Evolutionary conservation across 2,888 invertebrate genomes (phyloP).

Genomic region (Xylota sylvarum): DNA sequence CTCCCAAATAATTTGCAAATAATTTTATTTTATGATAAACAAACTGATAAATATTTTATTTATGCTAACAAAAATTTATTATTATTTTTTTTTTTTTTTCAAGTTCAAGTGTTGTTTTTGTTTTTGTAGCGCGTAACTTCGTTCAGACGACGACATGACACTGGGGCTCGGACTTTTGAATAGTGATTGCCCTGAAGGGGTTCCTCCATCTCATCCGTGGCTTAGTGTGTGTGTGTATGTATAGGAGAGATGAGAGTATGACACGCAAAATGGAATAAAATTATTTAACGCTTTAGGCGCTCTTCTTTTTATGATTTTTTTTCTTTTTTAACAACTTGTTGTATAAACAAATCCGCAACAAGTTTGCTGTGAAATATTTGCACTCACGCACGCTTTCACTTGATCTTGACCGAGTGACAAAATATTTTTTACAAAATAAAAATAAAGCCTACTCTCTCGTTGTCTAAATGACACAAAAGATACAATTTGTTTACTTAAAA

Average conservation of each 20-base stretch:
- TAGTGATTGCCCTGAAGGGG: constrained; percentile 46
- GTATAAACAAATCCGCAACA: constrained; percentile 54
- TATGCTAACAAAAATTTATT: constrained; percentile 27
- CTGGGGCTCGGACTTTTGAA: constrained; percentile 20
- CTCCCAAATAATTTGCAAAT: constrained; percentile 53
- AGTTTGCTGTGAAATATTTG: constrained; percentile 42
- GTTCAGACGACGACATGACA: constrained; percentile 10
- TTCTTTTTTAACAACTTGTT: constrained; percentile 32
- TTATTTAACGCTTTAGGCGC: constrained; percentile 57
- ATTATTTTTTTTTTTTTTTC: too few species aligned
- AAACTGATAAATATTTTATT: constrained; percentile 57
- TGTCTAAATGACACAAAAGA: constrained; percentile 18
- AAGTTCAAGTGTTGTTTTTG: constrained; percentile 58
- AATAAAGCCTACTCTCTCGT: constrained; percentile 8
- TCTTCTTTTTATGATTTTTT: constrained; percentile 23
- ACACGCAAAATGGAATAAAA: constrained; percentile 42
- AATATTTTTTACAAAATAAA: constrained; percentile 15
- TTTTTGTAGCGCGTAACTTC: constrained; percentile 25
- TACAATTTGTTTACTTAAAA: constrained; percentile 27
- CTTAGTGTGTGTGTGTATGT: not conserved
- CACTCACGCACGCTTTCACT: constrained; percentile 61
- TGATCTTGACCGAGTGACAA: constrained; percentile 74
- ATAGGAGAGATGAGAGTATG: constrained; percentile 46
- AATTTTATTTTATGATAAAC: not conserved
- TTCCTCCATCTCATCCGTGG: constrained; percentile 25